Evolutionary conservation across 2,797 vertebrate species (phyloP).

Genomic region (Sternarchorhynchus goeldii): DNA sequence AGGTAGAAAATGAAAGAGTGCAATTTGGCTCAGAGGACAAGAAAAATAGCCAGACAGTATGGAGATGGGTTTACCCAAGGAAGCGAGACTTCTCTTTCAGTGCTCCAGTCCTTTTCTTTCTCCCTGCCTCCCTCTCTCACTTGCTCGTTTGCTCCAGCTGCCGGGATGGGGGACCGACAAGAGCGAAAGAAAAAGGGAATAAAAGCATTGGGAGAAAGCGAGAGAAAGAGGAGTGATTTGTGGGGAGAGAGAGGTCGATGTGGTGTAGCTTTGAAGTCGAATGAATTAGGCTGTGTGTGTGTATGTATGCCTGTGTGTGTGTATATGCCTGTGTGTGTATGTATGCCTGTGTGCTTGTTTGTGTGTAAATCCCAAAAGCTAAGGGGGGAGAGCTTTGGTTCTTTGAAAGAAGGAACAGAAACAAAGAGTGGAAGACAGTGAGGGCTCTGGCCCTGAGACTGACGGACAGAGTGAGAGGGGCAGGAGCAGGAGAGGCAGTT

Average conservation of each 20-base stretch:
- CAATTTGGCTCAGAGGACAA: slow-evolving; percentile 45
- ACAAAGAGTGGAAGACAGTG: slow-evolving; percentile 54
- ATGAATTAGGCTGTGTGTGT: slow-evolving; percentile 54
- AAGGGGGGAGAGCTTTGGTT: slow-evolving; percentile 50
- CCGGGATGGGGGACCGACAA: slow-evolving; percentile 49
- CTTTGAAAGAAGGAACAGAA: slow-evolving; percentile 56
- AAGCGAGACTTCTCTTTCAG: slow-evolving; percentile 49
- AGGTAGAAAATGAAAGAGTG: slow-evolving; percentile 25
- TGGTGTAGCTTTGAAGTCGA: slow-evolving; percentile 58
- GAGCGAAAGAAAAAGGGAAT: slow-evolving; percentile 49
- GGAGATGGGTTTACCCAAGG: slow-evolving; percentile 54
- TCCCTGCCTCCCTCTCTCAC: slow-evolving; percentile 34
- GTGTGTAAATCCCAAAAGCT: slow-evolving; percentile 60
- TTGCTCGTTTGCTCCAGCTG: slow-evolving; percentile 53
- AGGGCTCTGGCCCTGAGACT: slow-evolving; percentile 51
- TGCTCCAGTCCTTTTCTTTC: slow-evolving; percentile 41
- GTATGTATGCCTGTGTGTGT: slow-evolving; percentile 47
- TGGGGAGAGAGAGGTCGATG: slow-evolving; percentile 58
- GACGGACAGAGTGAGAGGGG: slow-evolving; percentile 46
- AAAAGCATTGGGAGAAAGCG: slow-evolving; percentile 49
- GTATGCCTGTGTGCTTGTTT: slow-evolving; percentile 31
- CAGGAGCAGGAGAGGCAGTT: neutral
- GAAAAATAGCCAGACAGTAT: slow-evolving; percentile 43
- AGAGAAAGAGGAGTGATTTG: slow-evolving; percentile 63
- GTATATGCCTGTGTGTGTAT: slow-evolving; percentile 31